phyloP scores from a whole-genome alignment of 2,888 invertebrate genomes.

The Campoplex capitator region DNA sequence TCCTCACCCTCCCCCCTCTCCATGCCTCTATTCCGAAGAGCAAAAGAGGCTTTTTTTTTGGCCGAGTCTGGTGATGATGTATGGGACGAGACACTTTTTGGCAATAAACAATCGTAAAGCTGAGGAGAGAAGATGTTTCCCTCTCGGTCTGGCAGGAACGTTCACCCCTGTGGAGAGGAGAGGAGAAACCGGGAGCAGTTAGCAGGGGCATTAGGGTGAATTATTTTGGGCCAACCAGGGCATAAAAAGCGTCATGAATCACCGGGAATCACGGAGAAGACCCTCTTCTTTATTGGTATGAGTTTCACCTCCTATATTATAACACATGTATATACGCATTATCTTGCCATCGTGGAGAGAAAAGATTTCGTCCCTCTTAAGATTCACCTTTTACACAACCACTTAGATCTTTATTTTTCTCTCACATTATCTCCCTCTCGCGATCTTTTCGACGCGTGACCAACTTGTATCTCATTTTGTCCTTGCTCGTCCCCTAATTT shows the following conservation, averaged over 20 bases:
- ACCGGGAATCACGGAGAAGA: slow-evolving; percentile 76
- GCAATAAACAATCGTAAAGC: slow-evolving; percentile 80
- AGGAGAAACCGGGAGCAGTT: slow-evolving; percentile 79
- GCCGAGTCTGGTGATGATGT: slow-evolving; percentile 67
- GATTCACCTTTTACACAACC: slow-evolving; percentile 71
- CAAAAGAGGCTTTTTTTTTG: background rate
- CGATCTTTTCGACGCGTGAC: slow-evolving; percentile 25
- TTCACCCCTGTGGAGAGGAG: slow-evolving; percentile 52
- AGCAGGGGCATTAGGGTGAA: slow-evolving; percentile 83
- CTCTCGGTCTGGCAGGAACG: background rate
- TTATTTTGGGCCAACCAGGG: slow-evolving; percentile 78
- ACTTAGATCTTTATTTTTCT: slow-evolving; percentile 75
- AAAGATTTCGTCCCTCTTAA: slow-evolving; percentile 74
- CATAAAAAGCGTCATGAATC: slow-evolving; percentile 83
- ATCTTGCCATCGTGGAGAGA: slow-evolving; percentile 54
- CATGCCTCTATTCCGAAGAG: background rate
- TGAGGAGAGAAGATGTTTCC: slow-evolving; percentile 51
- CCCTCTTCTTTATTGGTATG: slow-evolving; percentile 65
- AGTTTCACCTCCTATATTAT: slow-evolving; percentile 16
- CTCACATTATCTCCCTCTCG: slow-evolving; percentile 42
- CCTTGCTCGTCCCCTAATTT: slow-evolving; percentile 48
- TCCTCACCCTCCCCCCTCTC: background rate
- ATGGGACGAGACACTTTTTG: slow-evolving; percentile 74
- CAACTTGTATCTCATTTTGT: slow-evolving; percentile 50
- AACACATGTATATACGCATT: slow-evolving; percentile 50